Base-by-base conservation (phyloP, 2,888 invertebrate species). In the Sthenelais limicola region DNA sequence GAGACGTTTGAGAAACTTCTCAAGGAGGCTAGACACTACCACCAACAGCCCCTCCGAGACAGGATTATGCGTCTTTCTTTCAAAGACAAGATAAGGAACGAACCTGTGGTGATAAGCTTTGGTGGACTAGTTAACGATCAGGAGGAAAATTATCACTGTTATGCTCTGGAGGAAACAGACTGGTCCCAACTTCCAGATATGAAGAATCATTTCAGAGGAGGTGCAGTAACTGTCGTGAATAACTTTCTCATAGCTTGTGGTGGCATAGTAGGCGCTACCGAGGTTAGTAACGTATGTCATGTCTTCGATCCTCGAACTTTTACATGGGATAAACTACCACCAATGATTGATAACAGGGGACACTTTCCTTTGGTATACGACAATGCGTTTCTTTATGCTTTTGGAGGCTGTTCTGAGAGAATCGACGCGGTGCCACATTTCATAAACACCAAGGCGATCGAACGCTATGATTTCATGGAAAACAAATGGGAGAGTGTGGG, bases 111-210 rank as follows among this genome's bases (percentile, higher is more conserved):
- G 28, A 48, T 67, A 48, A 49, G 47, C 1, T 67, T 67, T 67
- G 67, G 67, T 15, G 67, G 67, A 1, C 32, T 32, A 12, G 48
- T 38, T 24, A 49, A 43, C 48, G 43, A 67, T 26, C 35, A 67
- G 5, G 49, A 47, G 21, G 32, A 30, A 28, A 48, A 47, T 12
- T 48, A 67, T 12, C 47, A 47, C 47, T 67, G 47, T 28, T 67
- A 67, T 21, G 49, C 49, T n/a, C 49, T 67, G 48, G 49, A 48
- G 30, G 49, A 67, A 28, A 49, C 47, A 7, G 67, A 67, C 47
- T 67, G 67, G 67, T 32, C 32, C 5, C 35, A 49, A 32, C 32
- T 67, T 2, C 67, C 67, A 7, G 67, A 67, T 30, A 67, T 49
- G 49, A 48, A 67, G 30, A 32, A 67, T 21, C 32, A 35, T 32